Evolutionary conservation across 2,797 vertebrate species (phyloP), one percentile per base, ranked within the genome.

Genomic region (Lemur catta): DNA sequence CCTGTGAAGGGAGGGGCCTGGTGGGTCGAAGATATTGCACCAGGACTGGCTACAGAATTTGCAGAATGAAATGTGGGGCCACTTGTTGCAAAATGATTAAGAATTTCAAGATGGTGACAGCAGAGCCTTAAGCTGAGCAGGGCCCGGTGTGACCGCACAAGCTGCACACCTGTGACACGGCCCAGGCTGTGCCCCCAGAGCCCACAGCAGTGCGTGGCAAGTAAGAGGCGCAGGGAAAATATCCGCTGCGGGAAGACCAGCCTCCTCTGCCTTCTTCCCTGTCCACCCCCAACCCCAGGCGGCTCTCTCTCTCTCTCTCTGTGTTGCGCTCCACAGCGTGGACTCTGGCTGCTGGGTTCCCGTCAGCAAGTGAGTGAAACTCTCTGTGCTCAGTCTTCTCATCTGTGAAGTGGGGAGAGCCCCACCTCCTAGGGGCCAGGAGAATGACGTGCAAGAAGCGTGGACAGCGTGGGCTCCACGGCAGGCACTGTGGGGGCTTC

Each of bases 261-360:
- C 14, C 61, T 89, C 41, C n/a, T 2, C n/a, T 2, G 13, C 22
- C 63, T 24, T 20, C 28, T 5, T 33, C n/a, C 20, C 7, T 1
- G 57, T 1, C 38, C 26, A 1, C 9, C 50, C 41, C 11, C 13
- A 0, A n/a, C 26, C 18, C 11, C 12, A 0, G 13, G 43, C n/a
- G 4, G 35, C 67, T n/a, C 14, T 48, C 38, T 7, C 67, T n/a
- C 14, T 48, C 38, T 7, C 26, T 12, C 4, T 17, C 30, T 52
- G 14, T 0, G 0, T 12, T 4, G 22, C 0, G 2, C 10, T 84
- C 8, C 7, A 33, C 13, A 33, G 52, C 9, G 1, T 4, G 50
- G 18, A 4, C 59, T 43, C 59, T 41, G 84, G 28, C 35, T 24
- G 4, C 13, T 48, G 43, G 13, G 22, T 38, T 67, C 57, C n/a